These are phyloP conservation scores for Xiphophorus hellerii DNA, from an alignment of 2,113 vertebrate genomes.

Conservation along the genomic window DNA sequence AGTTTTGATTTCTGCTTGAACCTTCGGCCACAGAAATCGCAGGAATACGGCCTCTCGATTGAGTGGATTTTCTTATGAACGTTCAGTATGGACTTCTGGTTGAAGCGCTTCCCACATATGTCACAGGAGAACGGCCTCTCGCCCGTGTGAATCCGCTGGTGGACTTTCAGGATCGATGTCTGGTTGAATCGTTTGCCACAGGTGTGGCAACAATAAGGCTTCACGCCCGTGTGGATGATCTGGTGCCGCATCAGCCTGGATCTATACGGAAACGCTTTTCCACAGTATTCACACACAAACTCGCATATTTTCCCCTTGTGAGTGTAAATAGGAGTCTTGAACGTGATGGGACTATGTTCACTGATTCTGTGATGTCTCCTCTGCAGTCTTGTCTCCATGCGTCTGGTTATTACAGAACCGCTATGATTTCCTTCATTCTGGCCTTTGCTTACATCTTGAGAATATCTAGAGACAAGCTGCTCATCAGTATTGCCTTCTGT, in stretches of 20 bases:
- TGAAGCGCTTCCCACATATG: constrained; percentile 22
- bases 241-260: constrained; percentile 29
- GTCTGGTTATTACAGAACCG: neutral
- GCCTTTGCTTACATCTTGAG: constrained; percentile 7
- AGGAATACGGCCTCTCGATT: constrained; percentile 24
- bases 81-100: constrained; percentile 21
- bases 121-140: constrained; percentile 26
- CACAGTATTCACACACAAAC: constrained; percentile 34
- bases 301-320: constrained; percentile 10
- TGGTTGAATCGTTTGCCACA: constrained; percentile 36
- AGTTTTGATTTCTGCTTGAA: constrained; percentile 20
- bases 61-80: constrained; percentile 30
- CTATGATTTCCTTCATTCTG: neutral
- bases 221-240: constrained; percentile 30
- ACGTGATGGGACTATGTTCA: neutral
- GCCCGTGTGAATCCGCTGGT: constrained; percentile 29
- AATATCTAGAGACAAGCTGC: constrained; percentile 2
- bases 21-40: constrained; percentile 18
- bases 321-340: constrained; percentile 9
- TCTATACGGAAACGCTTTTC: constrained; percentile 19
- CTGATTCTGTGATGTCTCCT: neutral
- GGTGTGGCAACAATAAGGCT: constrained; percentile 24
- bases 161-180: constrained; percentile 32
- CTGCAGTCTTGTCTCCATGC: neutral
- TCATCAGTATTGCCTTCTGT: constrained; percentile 5